Evolutionary conservation across 2,888 invertebrate genomes (phyloP).

Genomic region (Eupithecia vulgata): DNA sequence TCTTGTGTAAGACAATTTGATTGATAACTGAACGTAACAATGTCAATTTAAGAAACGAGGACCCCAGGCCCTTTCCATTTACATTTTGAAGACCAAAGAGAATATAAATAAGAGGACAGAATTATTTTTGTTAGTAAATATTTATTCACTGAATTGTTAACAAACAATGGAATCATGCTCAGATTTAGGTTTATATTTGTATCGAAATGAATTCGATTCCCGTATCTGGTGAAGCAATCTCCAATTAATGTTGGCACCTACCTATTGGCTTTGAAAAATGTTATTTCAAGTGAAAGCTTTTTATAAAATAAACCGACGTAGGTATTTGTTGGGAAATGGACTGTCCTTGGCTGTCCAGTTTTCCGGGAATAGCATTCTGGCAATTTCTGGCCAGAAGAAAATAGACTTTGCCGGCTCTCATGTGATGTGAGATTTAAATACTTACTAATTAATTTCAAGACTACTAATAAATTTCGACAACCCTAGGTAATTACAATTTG

Average conservation of each 20-base stretch:
- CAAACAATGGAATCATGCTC: conserved; percentile 40
- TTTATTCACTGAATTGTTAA: conserved; percentile 39
- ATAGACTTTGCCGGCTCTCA: not conserved
- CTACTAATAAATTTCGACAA: no score
- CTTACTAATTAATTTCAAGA: no score
- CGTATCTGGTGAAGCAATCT: conserved; percentile 21
- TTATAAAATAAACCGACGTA: not conserved
- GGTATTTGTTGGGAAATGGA: conserved; percentile 3
- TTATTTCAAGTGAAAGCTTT: conserved; percentile 14
- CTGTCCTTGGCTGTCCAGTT: not conserved
- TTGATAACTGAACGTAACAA: not conserved
- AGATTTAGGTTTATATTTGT: conserved; percentile 43
- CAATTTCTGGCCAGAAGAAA: not conserved
- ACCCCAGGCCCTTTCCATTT: not conserved
- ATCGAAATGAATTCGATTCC: conserved; percentile 33
- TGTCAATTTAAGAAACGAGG: not conserved
- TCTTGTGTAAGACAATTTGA: not conserved
- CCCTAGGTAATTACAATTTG: no score
- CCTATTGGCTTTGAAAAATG: conserved; percentile 13
- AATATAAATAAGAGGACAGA: not conserved
- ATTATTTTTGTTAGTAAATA: conserved; percentile 36
- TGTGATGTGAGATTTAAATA: not conserved
- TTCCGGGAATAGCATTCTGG: not conserved
- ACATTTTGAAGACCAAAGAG: not conserved
- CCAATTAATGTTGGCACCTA: conserved; percentile 14